Conservation (phyloP, 2,888 invertebrate genomes). For the Thera britannica region DNA sequence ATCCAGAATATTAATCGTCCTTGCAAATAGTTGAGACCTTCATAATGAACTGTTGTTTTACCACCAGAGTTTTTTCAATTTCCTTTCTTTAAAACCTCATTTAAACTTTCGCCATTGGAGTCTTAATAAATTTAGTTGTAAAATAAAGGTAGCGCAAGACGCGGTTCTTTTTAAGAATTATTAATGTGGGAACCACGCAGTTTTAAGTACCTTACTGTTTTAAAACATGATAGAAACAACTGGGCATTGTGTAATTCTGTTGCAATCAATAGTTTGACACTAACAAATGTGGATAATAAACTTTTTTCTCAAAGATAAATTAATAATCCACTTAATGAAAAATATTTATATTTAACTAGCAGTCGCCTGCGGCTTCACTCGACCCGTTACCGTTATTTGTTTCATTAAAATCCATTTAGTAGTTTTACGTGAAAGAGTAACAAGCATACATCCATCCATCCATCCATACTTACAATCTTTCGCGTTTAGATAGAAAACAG, state of each 20-base stretch:
- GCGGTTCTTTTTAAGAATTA: constrained; percentile 11
- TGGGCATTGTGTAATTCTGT: too few relatives aligned
- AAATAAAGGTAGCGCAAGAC: constrained; percentile 37
- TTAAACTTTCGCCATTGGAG: constrained; percentile 33
- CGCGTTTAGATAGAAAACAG: too few relatives aligned
- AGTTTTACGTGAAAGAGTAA: too few relatives aligned
- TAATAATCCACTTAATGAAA: too few relatives aligned
- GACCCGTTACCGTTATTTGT: too few relatives aligned
- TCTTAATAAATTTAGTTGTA: constrained; percentile 37
- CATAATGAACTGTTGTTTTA: constrained; percentile 71
- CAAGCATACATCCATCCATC: too few relatives aligned
- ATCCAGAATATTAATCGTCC: constrained; percentile 67
- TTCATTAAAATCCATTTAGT: too few relatives aligned
- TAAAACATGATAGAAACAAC: background rate
- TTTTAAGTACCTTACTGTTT: background rate
- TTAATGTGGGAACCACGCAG: background rate
- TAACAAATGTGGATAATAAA: too few relatives aligned
- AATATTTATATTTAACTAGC: too few relatives aligned
- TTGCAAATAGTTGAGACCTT: constrained; percentile 70
- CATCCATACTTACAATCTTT: too few relatives aligned
- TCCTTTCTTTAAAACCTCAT: constrained; percentile 48
- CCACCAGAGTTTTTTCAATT: constrained; percentile 57
- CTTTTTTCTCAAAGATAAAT: too few relatives aligned
- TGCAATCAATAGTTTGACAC: background rate
- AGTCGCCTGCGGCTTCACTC: too few relatives aligned